These are phyloP conservation scores for Tangara arthus DNA, from an alignment of 2,797 vertebrate species.

Conservation along the genomic window DNA sequence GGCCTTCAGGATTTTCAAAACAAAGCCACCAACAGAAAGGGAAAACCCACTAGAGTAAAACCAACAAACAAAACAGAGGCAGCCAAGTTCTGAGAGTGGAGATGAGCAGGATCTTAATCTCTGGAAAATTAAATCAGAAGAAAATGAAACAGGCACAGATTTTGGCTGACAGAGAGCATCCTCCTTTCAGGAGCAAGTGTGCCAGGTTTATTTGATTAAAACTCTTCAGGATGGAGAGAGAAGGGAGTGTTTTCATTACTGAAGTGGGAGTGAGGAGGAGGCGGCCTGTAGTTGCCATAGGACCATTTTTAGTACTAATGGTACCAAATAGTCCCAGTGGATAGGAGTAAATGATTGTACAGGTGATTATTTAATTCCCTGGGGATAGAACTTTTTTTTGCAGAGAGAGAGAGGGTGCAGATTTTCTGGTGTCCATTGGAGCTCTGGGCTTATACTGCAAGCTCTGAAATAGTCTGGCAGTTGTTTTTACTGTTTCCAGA, in stretches of 20 bases:
- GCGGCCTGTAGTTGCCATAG: not conserved
- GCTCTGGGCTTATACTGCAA: not conserved
- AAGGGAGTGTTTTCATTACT: constrained; percentile 4
- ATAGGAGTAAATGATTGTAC: not conserved
- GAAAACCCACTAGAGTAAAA: constrained; percentile 28
- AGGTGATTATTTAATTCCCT: not conserved
- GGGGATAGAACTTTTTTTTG: not conserved
- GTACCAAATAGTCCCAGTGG: not conserved
- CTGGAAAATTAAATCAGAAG: constrained; percentile 78
- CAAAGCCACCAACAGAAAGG: not conserved
- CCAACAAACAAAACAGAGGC: not conserved
- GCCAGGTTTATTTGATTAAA: constrained; percentile 57
- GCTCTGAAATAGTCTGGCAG: not conserved
- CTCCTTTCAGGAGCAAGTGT: not conserved
- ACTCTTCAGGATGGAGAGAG: constrained; percentile 10
- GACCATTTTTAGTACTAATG: not conserved
- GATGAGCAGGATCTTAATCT: constrained; percentile 70
- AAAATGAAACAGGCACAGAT: constrained; percentile 63
- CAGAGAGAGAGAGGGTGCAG: not conserved
- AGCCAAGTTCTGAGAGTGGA: constrained; percentile 40
- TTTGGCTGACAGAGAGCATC: constrained; percentile 31
- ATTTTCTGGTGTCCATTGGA: not conserved
- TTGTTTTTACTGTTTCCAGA: not conserved
- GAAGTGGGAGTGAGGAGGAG: not conserved
- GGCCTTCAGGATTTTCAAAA: not conserved